Conservation (phyloP, 2,797 vertebrate genomes). For the Aplochiton taeniatus region DNA sequence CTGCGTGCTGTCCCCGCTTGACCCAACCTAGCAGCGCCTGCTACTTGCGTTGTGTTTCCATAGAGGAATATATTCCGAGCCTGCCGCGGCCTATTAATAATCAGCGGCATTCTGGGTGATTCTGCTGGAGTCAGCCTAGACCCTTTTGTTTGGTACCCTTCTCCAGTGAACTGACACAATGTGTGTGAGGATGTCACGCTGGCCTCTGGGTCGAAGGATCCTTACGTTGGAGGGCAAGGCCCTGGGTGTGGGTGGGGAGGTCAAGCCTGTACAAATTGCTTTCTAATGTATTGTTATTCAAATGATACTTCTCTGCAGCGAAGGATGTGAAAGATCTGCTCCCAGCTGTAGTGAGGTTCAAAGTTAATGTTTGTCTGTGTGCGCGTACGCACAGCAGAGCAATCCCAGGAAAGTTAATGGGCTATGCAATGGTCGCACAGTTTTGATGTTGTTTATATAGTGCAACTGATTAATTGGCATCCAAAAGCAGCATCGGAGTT, state of each 20-base stretch:
- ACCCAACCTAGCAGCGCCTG: slow-evolving; percentile 25
- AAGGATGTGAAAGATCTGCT: slow-evolving; percentile 56
- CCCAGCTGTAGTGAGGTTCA: slow-evolving; percentile 52
- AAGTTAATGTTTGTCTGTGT: slow-evolving; percentile 22
- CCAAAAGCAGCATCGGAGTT: slow-evolving; percentile 17
- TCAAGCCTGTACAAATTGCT: slow-evolving; percentile 43
- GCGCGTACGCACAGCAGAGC: slow-evolving; percentile 11
- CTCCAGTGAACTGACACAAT: slow-evolving; percentile 17
- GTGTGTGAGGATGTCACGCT: not conserved
- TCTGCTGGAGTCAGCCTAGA: slow-evolving; percentile 37
- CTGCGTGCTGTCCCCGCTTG: too few species aligned
- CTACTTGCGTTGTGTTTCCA: slow-evolving; percentile 55
- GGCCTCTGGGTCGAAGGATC: too few species aligned
- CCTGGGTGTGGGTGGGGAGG: too few species aligned
- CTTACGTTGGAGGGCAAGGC: too few species aligned
- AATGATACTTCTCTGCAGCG: slow-evolving; percentile 55
- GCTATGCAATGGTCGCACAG: slow-evolving; percentile 39
- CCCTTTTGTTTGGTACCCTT: slow-evolving; percentile 6
- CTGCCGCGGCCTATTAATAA: slow-evolving; percentile 50
- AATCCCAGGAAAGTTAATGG: slow-evolving; percentile 52
- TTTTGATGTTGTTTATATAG: slow-evolving; percentile 60
- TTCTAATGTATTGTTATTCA: slow-evolving; percentile 65
- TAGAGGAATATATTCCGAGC: slow-evolving; percentile 62
- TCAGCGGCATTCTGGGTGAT: slow-evolving; percentile 40
- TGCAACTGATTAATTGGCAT: slow-evolving; percentile 55